These are phyloP conservation scores for Parazoanthus swiftii DNA, from an alignment of 92 coral and sea anemone species.

Conservation along the genomic window DNA sequence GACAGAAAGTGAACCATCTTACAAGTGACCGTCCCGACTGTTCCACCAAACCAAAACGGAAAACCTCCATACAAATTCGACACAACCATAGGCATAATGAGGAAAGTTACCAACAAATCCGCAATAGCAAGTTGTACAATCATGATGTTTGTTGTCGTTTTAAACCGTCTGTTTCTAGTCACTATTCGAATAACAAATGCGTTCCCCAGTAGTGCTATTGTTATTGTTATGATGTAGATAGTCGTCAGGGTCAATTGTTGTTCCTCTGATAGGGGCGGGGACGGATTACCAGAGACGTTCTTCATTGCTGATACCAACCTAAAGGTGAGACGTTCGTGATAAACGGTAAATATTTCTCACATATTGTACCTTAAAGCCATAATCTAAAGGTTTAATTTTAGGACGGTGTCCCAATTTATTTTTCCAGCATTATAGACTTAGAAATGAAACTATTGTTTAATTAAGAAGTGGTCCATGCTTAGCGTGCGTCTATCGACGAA, in stretches of 20 bases:
- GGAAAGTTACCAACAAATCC: conserved; percentile 68
- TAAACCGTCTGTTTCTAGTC: conserved; percentile 65
- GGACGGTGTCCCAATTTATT: no score
- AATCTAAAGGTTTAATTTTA: no score
- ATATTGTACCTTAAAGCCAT: no score
- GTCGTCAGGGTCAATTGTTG: neutral
- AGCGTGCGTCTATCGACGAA: no score
- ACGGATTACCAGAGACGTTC: conserved; percentile 5
- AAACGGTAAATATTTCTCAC: no score
- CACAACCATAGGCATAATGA: conserved; percentile 59
- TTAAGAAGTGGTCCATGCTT: no score
- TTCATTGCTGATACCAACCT: conserved; percentile 5
- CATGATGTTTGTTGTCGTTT: conserved; percentile 64
- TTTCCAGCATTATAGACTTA: no score
- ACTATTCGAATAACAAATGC: conserved; percentile 64
- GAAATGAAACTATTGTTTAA: no score
- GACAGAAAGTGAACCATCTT: conserved; percentile 56
- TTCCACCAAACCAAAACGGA: conserved; percentile 76
- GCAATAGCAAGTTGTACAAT: conserved; percentile 79
- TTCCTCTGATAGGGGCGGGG: neutral
- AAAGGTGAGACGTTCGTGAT: neutral
- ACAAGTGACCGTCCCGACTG: conserved; percentile 68
- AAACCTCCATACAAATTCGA: conserved; percentile 51
- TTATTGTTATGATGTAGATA: neutral
- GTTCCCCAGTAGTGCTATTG: conserved; percentile 52